Base-by-base conservation (phyloP, 2,113 vertebrate genomes). In the Aspiorhynchus laticeps region DNA sequence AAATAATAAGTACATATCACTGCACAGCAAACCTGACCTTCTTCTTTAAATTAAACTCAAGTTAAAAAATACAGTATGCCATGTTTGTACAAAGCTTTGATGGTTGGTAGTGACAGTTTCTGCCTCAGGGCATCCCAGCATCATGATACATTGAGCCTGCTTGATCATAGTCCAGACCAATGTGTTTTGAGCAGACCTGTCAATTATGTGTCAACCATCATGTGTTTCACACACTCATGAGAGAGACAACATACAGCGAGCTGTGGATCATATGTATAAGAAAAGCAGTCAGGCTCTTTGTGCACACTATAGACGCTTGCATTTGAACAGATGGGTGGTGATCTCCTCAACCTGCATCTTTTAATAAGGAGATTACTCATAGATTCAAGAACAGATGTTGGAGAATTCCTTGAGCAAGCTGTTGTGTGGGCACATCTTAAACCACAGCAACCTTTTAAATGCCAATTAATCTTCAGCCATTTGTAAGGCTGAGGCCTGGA, bases 381-480 rank as follows among this genome's bases (percentile, higher is more conserved):
- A 31, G 67, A 74, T 76, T 51, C 67, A 59, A 46, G 19, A 65
- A 59, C 85, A 63, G 56, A 65, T 75, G 69, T 11, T 77, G 75
- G 85, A 7, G 56, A 90, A 86, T 91, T 90, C 85, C 79, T 84
- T 87, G 51, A 85, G 69, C 41, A 85, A 86, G 87, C 87, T 85
- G 88, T 80, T 88, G 78, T 86, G 85, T 84, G 88, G 24, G 76
- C 82, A 77, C 85, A 56, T 87, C 36, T 51, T 56, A 38, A 71
- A 38, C 38, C 76, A 53, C 46, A 14, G 85, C 82, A 83, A 85
- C 75, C n/a, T 85, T 73, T 80, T 59, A 28, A 73, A 80, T 48
- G 80, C 83, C 87, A 89, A 81, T 88, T 88, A 87, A 82, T 87
- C 79, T 82, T 86, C 24, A 46, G 31, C 11, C 74, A 82, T 80